Evolutionary conservation across 2,113 vertebrate genomes (phyloP).

Genomic region (Dipodomys ordii): DNA sequence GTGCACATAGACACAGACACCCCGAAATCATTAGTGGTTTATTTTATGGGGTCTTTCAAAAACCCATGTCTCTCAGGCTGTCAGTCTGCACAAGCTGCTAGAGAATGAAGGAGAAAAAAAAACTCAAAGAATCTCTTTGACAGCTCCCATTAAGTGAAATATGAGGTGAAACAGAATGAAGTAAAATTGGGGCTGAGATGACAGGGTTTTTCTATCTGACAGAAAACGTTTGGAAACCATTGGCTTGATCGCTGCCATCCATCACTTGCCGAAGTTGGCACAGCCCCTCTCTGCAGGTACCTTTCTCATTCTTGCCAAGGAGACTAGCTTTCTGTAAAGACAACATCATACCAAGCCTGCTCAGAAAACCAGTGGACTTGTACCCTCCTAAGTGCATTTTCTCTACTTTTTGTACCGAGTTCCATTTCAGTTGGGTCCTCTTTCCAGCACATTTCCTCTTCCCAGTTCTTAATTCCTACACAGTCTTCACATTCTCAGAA

Average conservation of each 20-base stretch:
- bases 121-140: constrained; percentile 71
- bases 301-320: background rate
- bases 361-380: background rate
- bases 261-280: constrained; percentile 13
- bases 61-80: constrained; percentile 61
- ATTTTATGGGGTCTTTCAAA: constrained; percentile 40
- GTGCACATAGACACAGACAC: background rate
- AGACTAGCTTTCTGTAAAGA: background rate
- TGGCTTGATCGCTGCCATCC: constrained; percentile 61
- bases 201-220: constrained; percentile 73
- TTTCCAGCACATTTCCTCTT: background rate
- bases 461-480: background rate
- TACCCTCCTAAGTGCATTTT: background rate
- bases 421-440: background rate
- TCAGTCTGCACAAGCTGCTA: constrained; percentile 53
- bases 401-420: background rate
- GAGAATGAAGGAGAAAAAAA: background rate
- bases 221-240: constrained; percentile 58
- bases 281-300: background rate
- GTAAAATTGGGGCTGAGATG: constrained; percentile 79
- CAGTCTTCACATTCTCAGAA: background rate
- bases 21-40: background rate
- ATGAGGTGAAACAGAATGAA: constrained; percentile 78
- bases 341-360: background rate
- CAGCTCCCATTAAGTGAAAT: constrained; percentile 80